Evolutionary conservation across 2,888 invertebrate species (phyloP), one percentile per base, ranked within the genome.

Genomic region (Bedellia somnulentella): DNA sequence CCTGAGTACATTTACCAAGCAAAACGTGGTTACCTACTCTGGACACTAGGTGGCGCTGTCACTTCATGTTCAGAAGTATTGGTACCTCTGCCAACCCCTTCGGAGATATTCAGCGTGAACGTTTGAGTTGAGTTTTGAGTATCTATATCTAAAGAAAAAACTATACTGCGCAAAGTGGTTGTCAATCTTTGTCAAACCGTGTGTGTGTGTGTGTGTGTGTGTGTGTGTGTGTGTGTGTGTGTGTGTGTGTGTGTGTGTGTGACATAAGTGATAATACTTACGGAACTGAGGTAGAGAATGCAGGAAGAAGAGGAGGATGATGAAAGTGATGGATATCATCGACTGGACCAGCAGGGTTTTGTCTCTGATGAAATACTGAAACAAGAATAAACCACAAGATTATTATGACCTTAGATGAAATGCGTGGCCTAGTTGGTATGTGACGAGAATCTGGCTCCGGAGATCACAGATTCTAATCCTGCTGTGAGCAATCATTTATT

Each of bases 311-410:
- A 90, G 73, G 1, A 79, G 53, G 26, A 93, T 86, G 8, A 92
- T 90, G 35, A 87, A 83, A 0, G 77, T 43, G 27, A 93, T 73
- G 0, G 87, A 85, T 0, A 87, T 50, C 0, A 81, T 79, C 8
- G 87, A 86, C 52, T 94, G 93, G 4, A 85, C 56, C 28, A 94
- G 67, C n/a, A 94, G 61, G 3, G 70, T 56, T 42, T 82, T 85
- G 52, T 93, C 87, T 15, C 85, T 80, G 28, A 93, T 90, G 30
- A 85, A 85, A 61, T 91, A 92, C 91, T 93, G 68, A 10, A 73
- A 71, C 36, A 36, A 31, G 34, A 40, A 35, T 32, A 35, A 15
- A 28, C 15, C 14, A 23, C 33, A 38, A 29, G 30, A 9, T 21
- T 28, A 12, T 9, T 10, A 18, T 28, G 18, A 18, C 9, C 10